phyloP scores from a whole-genome alignment of 2,113 vertebrate species.

The Condylura cristata region DNA sequence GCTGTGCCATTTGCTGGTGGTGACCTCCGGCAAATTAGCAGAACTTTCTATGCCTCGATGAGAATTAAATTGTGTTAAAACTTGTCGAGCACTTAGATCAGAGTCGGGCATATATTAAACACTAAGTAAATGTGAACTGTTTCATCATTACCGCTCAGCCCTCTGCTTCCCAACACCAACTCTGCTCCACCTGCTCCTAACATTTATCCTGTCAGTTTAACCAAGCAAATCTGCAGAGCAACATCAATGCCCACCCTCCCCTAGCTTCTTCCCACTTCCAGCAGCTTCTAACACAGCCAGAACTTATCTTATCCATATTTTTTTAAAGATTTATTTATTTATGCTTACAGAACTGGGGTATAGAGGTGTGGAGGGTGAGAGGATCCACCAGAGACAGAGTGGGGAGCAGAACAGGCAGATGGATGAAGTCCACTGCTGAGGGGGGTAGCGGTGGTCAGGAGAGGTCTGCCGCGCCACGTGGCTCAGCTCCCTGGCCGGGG shows the following conservation, averaged over 20 bases:
- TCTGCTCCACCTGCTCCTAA: neutral
- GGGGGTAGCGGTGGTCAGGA: too few relatives aligned
- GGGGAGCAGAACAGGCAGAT: too few relatives aligned
- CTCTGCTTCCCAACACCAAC: neutral
- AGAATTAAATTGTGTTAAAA: neutral
- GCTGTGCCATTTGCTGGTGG: neutral
- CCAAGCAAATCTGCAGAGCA: neutral
- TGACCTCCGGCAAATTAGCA: neutral
- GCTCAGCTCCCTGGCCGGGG: too few relatives aligned
- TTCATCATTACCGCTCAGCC: neutral
- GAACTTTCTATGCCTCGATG: neutral
- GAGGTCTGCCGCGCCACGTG: too few relatives aligned
- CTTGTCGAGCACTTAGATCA: neutral
- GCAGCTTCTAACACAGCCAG: neutral
- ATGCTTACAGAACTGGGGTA: too few relatives aligned
- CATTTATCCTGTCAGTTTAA: neutral
- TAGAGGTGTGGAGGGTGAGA: too few relatives aligned
- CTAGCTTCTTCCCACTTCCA: neutral
- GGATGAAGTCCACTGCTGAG: too few relatives aligned
- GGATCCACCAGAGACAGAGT: too few relatives aligned
- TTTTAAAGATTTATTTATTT: too few relatives aligned
- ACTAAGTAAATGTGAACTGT: neutral
- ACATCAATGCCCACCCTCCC: neutral
- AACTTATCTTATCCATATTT: neutral
- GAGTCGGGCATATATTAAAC: neutral